Percentiles rank a stretch among this genome's conserved stretches.
Evolutionary conservation across 64 coral and sea anemone species (phyloP).

Genomic region (Dendronephthya gigantea): DNA sequence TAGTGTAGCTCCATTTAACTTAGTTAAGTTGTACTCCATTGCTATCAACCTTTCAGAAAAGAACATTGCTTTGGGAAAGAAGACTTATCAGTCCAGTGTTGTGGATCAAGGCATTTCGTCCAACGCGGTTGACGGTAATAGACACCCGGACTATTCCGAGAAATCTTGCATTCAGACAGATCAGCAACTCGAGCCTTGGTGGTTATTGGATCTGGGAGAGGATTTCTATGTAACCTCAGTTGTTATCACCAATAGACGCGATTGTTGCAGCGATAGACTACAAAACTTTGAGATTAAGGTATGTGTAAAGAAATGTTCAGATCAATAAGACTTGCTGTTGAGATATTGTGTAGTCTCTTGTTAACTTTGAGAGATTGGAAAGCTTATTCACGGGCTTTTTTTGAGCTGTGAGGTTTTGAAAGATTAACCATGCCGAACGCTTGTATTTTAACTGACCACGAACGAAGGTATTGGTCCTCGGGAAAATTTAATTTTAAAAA

Average conservation of each 20-base stretch:
- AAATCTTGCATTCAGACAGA: conserved; percentile 1
- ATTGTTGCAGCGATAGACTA: not conserved
- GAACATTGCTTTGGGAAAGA: not conserved
- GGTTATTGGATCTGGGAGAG: not conserved
- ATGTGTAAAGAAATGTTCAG: not conserved
- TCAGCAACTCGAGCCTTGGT: not conserved
- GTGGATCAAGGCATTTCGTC: not conserved
- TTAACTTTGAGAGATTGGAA: too few species aligned
- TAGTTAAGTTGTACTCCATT: too few species aligned
- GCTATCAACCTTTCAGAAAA: too few species aligned
- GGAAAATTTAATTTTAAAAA: too few species aligned
- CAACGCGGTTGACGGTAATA: not conserved
- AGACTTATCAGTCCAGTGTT: not conserved
- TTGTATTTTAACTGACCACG: too few species aligned
- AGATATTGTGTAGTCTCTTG: too few species aligned
- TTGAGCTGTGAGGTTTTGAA: too few species aligned
- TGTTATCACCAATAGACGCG: not conserved
- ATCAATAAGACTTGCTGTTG: too few species aligned
- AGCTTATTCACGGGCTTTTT: too few species aligned
- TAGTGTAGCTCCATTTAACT: too few species aligned
- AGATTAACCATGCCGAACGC: too few species aligned
- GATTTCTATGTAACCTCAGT: not conserved
- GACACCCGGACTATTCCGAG: not conserved
- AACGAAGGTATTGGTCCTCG: too few species aligned
- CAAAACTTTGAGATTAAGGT: not conserved